Evolutionary conservation across 2,888 invertebrate species (phyloP).

Genomic region (Cheilosia soror): DNA sequence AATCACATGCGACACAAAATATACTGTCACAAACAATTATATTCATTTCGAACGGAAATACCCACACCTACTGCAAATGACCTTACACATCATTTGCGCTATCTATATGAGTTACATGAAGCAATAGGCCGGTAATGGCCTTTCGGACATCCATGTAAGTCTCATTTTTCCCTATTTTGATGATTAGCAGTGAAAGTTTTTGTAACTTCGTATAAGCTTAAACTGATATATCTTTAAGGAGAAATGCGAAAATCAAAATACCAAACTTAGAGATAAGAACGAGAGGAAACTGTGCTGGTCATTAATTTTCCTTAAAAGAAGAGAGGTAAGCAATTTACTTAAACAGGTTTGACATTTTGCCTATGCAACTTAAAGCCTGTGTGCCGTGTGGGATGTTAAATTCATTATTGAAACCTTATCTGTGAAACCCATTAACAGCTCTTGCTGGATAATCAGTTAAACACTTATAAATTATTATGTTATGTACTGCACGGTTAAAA

Average conservation of each 20-base stretch:
- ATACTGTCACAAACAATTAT: conserved; percentile 42
- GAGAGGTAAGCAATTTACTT: conserved; percentile 2
- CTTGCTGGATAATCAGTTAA: neutral
- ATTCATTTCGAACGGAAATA: conserved; percentile 35
- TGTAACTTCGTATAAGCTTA: conserved; percentile 37
- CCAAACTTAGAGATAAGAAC: conserved; percentile 1
- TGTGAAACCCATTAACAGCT: neutral
- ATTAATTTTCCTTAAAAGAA: conserved; percentile 39
- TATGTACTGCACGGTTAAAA: too few species aligned
- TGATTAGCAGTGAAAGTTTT: conserved; percentile 65
- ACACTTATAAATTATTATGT: too few species aligned
- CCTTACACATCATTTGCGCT: conserved; percentile 31
- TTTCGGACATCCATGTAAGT: conserved; percentile 33
- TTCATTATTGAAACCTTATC: neutral
- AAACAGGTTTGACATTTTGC: conserved; percentile 8
- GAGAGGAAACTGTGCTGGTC: conserved; percentile 3
- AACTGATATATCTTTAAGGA: neutral
- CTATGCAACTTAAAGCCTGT: neutral
- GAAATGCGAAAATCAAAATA: neutral
- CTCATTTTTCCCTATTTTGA: neutral
- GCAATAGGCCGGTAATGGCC: conserved; percentile 57
- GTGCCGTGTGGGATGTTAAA: neutral
- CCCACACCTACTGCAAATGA: conserved; percentile 31
- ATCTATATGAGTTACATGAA: conserved; percentile 33
- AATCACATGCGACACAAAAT: conserved; percentile 28